Percentiles rank a stretch among this genome's conserved stretches.
These are phyloP conservation scores for Epicampocera succincta DNA, from an alignment of 2,888 invertebrate species.

Conservation along the genomic window DNA sequence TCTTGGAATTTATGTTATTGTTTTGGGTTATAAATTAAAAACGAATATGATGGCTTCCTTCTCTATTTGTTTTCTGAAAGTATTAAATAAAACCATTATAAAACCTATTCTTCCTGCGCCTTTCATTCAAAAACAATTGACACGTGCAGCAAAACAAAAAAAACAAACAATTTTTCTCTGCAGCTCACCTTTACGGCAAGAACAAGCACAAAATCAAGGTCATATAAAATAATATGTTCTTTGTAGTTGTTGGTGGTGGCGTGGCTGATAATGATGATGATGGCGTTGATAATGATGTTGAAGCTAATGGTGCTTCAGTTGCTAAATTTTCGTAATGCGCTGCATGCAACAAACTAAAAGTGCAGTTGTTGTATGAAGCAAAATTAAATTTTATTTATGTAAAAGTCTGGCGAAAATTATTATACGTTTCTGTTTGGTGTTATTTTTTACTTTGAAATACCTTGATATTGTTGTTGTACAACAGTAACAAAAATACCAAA, in stretches of 20 bases:
- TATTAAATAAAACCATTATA: conserved; percentile 11
- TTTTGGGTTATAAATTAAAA: too few species aligned
- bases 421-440: not conserved
- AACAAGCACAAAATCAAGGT: conserved; percentile 43
- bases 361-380: conserved; percentile 53
- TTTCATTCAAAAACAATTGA: not conserved
- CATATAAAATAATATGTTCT: conserved; percentile 33
- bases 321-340: conserved; percentile 6
- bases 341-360: conserved; percentile 43
- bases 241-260: not conserved
- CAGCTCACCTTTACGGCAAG: conserved; percentile 9
- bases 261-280: not conserved
- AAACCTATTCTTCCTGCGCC: not conserved
- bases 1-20: too few species aligned
- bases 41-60: too few species aligned
- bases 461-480: not conserved
- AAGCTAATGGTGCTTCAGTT: conserved; percentile 1
- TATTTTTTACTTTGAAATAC: not conserved
- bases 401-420: not conserved
- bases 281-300: not conserved
- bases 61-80: not conserved
- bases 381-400: conserved; percentile 17
- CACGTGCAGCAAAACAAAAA: conserved; percentile 43
- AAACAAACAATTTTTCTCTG: not conserved
- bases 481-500: not conserved